Evolutionary conservation across 2,888 invertebrate species (phyloP).

Genomic region (Vanessa cardui): DNA sequence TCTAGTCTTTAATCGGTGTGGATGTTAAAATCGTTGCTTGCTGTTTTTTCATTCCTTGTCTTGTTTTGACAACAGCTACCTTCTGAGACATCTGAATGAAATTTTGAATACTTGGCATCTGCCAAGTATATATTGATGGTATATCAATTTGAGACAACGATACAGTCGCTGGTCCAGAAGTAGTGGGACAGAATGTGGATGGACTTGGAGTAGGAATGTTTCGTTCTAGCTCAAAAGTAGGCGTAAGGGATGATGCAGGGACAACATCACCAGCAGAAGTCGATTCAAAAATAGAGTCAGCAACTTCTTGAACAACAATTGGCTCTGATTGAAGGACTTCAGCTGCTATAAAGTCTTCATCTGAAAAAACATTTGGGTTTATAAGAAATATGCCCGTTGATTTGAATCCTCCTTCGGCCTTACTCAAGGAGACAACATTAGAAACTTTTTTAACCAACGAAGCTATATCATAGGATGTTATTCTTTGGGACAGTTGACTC

Average conservation of each 20-base stretch:
- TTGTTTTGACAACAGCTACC: conserved; percentile 16
- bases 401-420: conserved; percentile 50
- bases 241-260: conserved; percentile 18
- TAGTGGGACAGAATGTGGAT: conserved; percentile 26
- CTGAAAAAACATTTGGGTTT: conserved; percentile 45
- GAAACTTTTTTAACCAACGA: not conserved
- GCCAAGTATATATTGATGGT: not conserved
- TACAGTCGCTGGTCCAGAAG: conserved; percentile 19
- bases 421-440: conserved; percentile 45
- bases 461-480: too few relatives aligned
- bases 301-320: too few relatives aligned
- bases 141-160: conserved; percentile 12
- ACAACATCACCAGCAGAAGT: conserved; percentile 20
- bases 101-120: conserved; percentile 35
- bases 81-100: conserved; percentile 39
- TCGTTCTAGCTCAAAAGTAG: conserved; percentile 32
- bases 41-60: conserved; percentile 1
- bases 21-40: not conserved
- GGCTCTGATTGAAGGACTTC: conserved; percentile 34
- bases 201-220: conserved; percentile 34
- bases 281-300: conserved; percentile 38
- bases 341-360: conserved; percentile 43
- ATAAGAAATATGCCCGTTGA: conserved; percentile 49
- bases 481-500: too few relatives aligned
- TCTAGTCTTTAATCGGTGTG: too few relatives aligned